Conservation (phyloP, 2,888 invertebrate genomes). For the Plebejus melissa region DNA sequence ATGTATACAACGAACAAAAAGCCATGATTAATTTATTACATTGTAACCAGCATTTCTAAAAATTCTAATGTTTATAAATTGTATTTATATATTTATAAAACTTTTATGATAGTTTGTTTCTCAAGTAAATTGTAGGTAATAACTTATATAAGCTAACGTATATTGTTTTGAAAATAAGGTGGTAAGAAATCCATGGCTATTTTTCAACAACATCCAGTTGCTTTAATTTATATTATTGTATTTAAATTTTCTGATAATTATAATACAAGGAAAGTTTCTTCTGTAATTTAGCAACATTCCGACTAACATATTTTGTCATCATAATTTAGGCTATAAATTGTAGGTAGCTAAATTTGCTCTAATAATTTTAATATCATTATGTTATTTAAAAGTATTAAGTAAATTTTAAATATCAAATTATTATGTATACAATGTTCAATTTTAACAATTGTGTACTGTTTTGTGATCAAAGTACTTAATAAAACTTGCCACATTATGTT, state of each 20-base stretch:
- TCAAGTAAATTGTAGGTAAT: not conserved
- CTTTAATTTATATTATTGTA: not conserved
- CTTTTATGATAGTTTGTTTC: constrained; percentile 13
- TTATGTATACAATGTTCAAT: constrained; percentile 34
- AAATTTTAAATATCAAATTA: constrained; percentile 33
- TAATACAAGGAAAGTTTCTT: constrained; percentile 30
- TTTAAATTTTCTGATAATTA: constrained; percentile 16
- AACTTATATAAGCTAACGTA: constrained; percentile 10
- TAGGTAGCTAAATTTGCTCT: constrained; percentile 69
- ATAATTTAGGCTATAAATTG: constrained; percentile 46
- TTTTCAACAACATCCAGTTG: not conserved
- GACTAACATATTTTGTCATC: constrained; percentile 39
- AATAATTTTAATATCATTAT: constrained; percentile 53
- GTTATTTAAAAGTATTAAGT: constrained; percentile 43
- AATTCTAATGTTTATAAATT: constrained; percentile 27
- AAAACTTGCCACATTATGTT: constrained; percentile 49
- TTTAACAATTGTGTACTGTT: constrained; percentile 34
- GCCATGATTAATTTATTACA: constrained; percentile 44
- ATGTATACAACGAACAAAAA: constrained; percentile 54
- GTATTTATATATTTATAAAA: constrained; percentile 30
- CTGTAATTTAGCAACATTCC: constrained; percentile 41
- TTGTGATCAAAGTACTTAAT: constrained; percentile 70
- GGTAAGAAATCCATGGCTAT: not conserved
- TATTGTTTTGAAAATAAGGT: constrained; percentile 2
- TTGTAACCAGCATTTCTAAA: constrained; percentile 21